phyloP scores from a whole-genome alignment of 1,140 invertebrate genomes.

The Stegodyphus dumicola region DNA sequence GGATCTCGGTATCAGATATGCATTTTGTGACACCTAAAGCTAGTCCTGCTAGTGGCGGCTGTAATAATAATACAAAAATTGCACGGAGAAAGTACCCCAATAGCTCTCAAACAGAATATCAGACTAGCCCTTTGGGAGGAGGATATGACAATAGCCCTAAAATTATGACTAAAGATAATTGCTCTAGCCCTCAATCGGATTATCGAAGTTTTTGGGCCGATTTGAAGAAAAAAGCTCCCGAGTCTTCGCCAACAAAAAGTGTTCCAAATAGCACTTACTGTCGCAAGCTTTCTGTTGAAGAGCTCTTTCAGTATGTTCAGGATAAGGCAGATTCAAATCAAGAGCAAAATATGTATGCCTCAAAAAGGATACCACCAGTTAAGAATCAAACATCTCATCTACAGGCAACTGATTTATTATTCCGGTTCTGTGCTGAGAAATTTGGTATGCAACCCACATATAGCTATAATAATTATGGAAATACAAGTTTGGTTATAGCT shows the following conservation, averaged over 20 bases:
- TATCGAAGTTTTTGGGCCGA: conserved; percentile 33
- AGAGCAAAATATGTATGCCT: neutral
- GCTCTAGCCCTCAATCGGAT: conserved; percentile 2
- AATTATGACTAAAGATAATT: neutral
- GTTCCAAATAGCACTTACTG: conserved; percentile 6
- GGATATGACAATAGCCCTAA: neutral
- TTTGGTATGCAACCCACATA: conserved; percentile 12
- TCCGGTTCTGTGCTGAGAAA: conserved; percentile 1
- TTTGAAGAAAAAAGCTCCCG: conserved; percentile 13
- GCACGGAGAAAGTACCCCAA: neutral
- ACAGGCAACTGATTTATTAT: conserved; percentile 2
- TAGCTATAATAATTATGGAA: conserved; percentile 29
- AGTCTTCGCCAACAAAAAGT: neutral
- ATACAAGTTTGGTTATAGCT: conserved; percentile 19
- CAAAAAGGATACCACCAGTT: neutral
- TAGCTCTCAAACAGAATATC: neutral
- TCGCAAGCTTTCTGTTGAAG: conserved; percentile 39
- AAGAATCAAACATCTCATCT: neutral
- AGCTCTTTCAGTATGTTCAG: conserved; percentile 32
- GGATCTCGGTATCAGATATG: neutral
- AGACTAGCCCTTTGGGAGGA: neutral
- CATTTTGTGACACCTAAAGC: conserved; percentile 57
- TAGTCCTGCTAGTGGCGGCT: conserved; percentile 26
- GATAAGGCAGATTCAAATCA: neutral
- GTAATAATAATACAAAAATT: neutral